A percentile compares a stretch with the other conserved stretches of the same genome.
Conservation (phyloP, 2,888 invertebrate genomes). For the Watsonalla cultraria region DNA sequence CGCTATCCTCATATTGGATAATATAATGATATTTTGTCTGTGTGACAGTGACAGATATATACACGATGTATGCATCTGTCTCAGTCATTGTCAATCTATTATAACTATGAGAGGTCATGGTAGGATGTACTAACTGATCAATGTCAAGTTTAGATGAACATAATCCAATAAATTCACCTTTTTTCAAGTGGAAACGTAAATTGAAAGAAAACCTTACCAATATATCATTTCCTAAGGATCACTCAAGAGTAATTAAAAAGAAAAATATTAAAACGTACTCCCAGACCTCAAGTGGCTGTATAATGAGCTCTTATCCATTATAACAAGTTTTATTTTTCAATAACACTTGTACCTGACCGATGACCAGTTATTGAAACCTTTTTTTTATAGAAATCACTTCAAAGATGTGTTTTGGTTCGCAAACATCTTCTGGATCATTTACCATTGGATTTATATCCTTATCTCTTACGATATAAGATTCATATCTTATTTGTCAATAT, state of each 20-base stretch:
- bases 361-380: slow-evolving; percentile 58
- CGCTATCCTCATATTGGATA: too few relatives aligned
- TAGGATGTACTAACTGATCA: too few relatives aligned
- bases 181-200: background rate
- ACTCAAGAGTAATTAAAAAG: slow-evolving; percentile 8
- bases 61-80: too few relatives aligned
- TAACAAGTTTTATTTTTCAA: slow-evolving; percentile 11
- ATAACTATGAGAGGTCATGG: too few relatives aligned
- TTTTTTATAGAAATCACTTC: slow-evolving; percentile 39
- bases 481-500: slow-evolving; percentile 15
- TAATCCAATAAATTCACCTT: too few relatives aligned
- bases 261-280: slow-evolving; percentile 10
- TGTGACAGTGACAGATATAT: too few relatives aligned
- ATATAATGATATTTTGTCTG: too few relatives aligned
- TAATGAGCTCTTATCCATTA: slow-evolving; percentile 1
- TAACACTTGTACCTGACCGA: slow-evolving; percentile 21
- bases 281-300: slow-evolving; percentile 6
- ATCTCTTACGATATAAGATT: slow-evolving; percentile 13
- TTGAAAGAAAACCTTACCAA: background rate
- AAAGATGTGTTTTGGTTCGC: slow-evolving; percentile 22
- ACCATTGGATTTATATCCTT: slow-evolving; percentile 27
- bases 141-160: too few relatives aligned
- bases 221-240: background rate
- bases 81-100: too few relatives aligned
- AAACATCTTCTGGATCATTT: slow-evolving; percentile 26